These are phyloP conservation scores for Novumbra hubbsi DNA, from an alignment of 2,797 vertebrate species.

Conservation along the genomic window DNA sequence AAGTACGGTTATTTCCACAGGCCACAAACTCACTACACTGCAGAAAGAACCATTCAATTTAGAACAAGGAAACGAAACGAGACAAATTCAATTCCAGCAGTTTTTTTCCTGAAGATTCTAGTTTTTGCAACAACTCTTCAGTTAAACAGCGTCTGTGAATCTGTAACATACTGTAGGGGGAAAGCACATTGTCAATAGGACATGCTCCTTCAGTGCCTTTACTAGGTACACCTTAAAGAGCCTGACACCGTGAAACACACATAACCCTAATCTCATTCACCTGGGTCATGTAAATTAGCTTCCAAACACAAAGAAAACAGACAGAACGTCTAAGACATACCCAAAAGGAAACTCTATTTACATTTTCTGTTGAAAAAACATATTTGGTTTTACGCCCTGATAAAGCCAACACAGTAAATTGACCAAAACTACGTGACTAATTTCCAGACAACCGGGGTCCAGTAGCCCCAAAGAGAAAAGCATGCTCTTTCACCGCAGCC, in stretches of 20 bases:
- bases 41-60: neutral
- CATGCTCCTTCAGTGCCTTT: neutral
- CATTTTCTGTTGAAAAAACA: neutral
- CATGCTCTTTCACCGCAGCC: neutral
- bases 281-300: neutral
- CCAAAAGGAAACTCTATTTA: neutral
- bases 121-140: neutral
- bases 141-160: neutral
- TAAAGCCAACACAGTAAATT: neutral
- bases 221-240: neutral
- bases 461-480: neutral
- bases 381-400: neutral
- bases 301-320: neutral
- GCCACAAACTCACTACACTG: neutral
- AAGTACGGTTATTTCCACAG: neutral
- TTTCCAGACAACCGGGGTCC: neutral
- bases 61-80: neutral
- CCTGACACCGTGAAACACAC: neutral
- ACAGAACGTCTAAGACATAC: neutral
- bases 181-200: neutral
- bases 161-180: neutral
- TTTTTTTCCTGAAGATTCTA: neutral
- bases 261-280: neutral
- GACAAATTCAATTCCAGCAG: neutral
- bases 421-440: neutral